Evolutionary conservation across 2,888 invertebrate genomes (phyloP).

Genomic region (Tetheella fluctuosa): DNA sequence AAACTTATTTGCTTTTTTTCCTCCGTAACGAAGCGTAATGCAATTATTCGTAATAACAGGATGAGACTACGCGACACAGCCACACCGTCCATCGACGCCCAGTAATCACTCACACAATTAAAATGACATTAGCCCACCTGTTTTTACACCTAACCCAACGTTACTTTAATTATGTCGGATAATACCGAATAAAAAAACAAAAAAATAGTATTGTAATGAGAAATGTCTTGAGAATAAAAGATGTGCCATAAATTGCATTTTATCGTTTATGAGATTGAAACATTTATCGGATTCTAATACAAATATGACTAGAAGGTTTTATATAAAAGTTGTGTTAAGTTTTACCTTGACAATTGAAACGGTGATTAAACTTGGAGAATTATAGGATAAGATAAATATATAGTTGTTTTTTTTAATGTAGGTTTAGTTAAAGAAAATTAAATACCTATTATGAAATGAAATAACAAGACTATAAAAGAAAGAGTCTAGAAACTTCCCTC

Average conservation of each 20-base stretch:
- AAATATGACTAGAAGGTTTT: no score
- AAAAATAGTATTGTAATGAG: constrained; percentile 43
- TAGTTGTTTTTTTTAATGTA: no score
- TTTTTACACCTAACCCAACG: constrained; percentile 78
- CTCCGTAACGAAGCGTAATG: constrained; percentile 82
- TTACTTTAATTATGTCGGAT: constrained; percentile 70
- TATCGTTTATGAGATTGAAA: background rate
- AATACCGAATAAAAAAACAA: constrained; percentile 57
- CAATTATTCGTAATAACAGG: constrained; percentile 83
- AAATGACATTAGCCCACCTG: constrained; percentile 79
- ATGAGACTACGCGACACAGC: constrained; percentile 77
- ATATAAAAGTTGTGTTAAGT: no score
- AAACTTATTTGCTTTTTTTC: constrained; percentile 78
- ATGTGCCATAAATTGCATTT: constrained; percentile 22
- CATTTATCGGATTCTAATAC: background rate
- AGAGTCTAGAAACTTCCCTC: no score
- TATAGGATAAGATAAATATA: no score
- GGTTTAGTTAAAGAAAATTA: no score
- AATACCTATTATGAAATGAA: no score
- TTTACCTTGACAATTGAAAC: no score
- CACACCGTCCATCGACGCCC: constrained; percentile 56
- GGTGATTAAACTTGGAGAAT: no score
- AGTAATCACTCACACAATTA: constrained; percentile 80
- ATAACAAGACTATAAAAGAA: no score
- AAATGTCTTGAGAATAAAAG: constrained; percentile 35